Evolutionary conservation across 2,797 vertebrate genomes (phyloP), one percentile per base, ranked within the genome.

Genomic region (Cottoperca gobio): DNA sequence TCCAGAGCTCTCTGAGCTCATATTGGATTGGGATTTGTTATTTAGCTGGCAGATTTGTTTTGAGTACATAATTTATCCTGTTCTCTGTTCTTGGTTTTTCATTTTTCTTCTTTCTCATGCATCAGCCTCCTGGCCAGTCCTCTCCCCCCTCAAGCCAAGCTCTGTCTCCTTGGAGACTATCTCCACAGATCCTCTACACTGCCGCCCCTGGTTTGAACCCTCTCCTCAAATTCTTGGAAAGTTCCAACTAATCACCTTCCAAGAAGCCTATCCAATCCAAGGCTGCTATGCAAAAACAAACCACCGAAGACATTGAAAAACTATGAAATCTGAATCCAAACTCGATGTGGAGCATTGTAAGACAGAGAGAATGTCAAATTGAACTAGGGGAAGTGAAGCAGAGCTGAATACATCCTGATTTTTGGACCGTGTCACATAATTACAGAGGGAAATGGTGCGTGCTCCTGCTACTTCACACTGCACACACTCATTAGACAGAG

Each of bases 361-460:
- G 66, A 59, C 17, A 0, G 9, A n/a, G 57, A 52, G 57, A 77
- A 74, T 61, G 73, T 87, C 84, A 82, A 63, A 57, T 31, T 72
- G 76, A 84, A 80, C 76, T 73, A 48, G 63, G 53, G 68, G 86
- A 46, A 72, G 77, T 50, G 77, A 88, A 72, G 81, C 76, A 24
- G 79, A 82, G 81, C 82, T 73, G 86, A 87, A 85, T 73, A 80
- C 85, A 86, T 88, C 79, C 84, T 62, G 89, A 64, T 81, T 86
- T 88, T 83, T 89, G 84, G 89, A 91, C 89, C 86, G 67, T 91
- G 91, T 89, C 91, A 88, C 86, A 85, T 92, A 91, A 94, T 92
- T 88, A 91, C 83, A 83, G 90, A 70, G 73, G 66, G 90, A 91
- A 91, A 90, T 90, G 88, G 81, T 86, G 90, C 84, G 61, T 91